phyloP scores from a whole-genome alignment of 2,797 vertebrate genomes.

The Pelodytes ibericus region DNA sequence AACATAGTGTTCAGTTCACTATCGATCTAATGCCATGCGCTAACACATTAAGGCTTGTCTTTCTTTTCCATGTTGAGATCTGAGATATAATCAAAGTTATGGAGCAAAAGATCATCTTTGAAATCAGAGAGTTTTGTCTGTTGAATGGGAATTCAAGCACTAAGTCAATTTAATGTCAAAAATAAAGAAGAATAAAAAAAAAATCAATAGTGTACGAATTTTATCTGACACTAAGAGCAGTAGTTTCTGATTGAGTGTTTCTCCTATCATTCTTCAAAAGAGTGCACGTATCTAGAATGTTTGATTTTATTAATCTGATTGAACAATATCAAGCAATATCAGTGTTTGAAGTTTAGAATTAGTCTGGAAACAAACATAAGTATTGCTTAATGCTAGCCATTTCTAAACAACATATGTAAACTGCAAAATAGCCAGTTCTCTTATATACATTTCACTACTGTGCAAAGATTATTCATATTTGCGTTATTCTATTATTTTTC shows the following conservation, averaged over 20 bases:
- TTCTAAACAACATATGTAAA: constrained; percentile 9
- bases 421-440: background rate
- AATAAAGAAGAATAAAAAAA: constrained; percentile 18
- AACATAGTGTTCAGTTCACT: constrained; percentile 26
- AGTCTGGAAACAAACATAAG: background rate
- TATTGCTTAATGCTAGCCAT: background rate
- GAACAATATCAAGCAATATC: background rate
- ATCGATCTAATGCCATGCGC: constrained; percentile 28
- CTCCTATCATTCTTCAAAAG: background rate
- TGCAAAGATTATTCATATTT: constrained; percentile 25
- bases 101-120: constrained; percentile 46
- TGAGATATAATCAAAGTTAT: constrained; percentile 38
- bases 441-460: constrained; percentile 2
- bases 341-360: background rate
- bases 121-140: constrained; percentile 32
- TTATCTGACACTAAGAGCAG: constrained; percentile 18
- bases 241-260: background rate
- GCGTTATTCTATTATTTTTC: constrained; percentile 15
- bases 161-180: constrained; percentile 36
- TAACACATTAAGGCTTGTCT: constrained; percentile 20
- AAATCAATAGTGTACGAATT: constrained; percentile 40
- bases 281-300: background rate
- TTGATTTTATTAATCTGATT: background rate
- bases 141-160: constrained; percentile 18
- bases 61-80: constrained; percentile 33